Base-by-base conservation (phyloP, 2,113 vertebrate genomes). In the Gymnarchus niloticus region DNA sequence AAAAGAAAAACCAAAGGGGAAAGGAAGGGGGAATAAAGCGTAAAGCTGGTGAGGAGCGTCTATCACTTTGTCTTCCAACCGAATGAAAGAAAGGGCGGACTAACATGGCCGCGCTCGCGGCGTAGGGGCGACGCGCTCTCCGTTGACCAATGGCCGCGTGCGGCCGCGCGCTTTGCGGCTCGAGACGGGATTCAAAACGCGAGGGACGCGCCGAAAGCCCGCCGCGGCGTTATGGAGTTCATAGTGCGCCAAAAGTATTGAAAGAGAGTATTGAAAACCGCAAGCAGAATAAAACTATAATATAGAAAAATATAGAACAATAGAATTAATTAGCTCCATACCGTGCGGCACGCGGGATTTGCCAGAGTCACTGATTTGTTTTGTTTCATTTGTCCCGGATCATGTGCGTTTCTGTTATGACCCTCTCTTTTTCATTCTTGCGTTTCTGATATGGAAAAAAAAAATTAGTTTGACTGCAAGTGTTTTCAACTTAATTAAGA, bases 101-200 rank as follows among this genome's bases (percentile, higher is more conserved):
- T 77, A 92, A 91, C 86, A 92, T 92, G 91, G 91, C 91, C 83
- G 91, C 84, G 87, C 76, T 86, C 56, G 78, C 54, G n/a, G 81
- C 77, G 52, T 69, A 54, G 1, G 19, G 6, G 8, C 37, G 81
- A 89, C 85, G 89, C 90, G 89, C 87, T 83, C 48, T 3, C 25
- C 6, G 0, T 5, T 7, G 59, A 9, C 87, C 89, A 92, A 92
- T 92, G 77, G 56, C 8, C 25, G 51, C 14, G 8, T 84, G 84
- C 87, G 65, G 52, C 86, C 59, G n/a, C 23, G 83, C 84, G 84
- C 86, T 10, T 19, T 14, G 25, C 61, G 23, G 28, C 73, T 59
- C 28, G 85, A 89, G 86, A 88, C 88, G 52, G 87, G 90, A 91
- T 91, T 91, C 88, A 90, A 91, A 91, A 88, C 28, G 85, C n/a